Base-by-base conservation (phyloP, 2,113 vertebrate genomes). In the Asarcornis scutulata region DNA sequence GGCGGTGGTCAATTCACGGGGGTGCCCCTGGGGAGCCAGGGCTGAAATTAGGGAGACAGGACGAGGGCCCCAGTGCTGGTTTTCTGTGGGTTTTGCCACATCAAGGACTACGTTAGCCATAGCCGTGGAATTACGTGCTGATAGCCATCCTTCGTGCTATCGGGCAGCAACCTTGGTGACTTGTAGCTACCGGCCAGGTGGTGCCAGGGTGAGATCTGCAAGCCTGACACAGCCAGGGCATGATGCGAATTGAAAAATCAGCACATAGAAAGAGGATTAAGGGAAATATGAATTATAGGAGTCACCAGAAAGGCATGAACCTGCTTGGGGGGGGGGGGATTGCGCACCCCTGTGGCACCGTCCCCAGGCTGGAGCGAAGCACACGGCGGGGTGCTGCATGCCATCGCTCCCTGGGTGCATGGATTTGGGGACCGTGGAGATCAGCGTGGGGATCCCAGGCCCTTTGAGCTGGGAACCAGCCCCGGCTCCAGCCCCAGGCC, bases 1-100 rank as follows among this genome's bases (percentile, higher is more conserved):
- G 32, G 75, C 1, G 1, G 26, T 17, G 77, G 68, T 93, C 81
- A 92, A 93, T 86, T 94, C 95, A 84, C 23, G 62, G 86, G 56
- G 90, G 76, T 91, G 44, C 20, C 91, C 85, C 31, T 0, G 0
- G 58, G 78, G 53, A 79, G n/a, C 23, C 34, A 46, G 32, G 23
- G 60, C 67, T 91, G 88, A 83, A 87, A 67, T 62, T 40, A 81
- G 73, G 69, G 52, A 72, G 26, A 59, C 46, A n/a, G 46, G 66
- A 17, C 3, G 9, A 58, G 88, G 79, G 46, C 64, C 17, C 21
- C 66, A 6, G 8, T 69, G 53, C 67, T 91, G 81, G 81, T 69
- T 25, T 6, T 32, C 79, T 66, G 42, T 10, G 12, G 58, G 32
- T n/a, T 59, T 22, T n/a, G 12, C 17, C 42, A 31, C 29, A 31